A percentile compares a stretch with the other conserved stretches of the same genome.
These are phyloP conservation scores for Amphipyra tragopoginis DNA, from an alignment of 2,888 invertebrate genomes.

Conservation along the genomic window DNA sequence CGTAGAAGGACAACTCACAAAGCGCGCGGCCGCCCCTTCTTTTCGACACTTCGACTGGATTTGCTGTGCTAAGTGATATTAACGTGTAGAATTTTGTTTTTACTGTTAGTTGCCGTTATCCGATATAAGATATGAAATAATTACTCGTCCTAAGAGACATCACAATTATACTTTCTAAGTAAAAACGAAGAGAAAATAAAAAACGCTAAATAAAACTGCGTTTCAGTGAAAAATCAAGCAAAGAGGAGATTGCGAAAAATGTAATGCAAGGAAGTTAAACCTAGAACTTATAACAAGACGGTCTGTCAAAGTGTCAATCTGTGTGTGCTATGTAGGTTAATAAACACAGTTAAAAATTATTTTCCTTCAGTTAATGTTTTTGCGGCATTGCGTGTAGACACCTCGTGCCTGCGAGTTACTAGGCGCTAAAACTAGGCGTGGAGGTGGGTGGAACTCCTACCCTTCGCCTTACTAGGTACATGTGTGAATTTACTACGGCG, in stretches of 20 bases:
- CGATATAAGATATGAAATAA: background rate
- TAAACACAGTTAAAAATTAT: constrained; percentile 67
- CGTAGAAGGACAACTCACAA: too few relatives aligned
- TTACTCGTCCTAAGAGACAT: background rate
- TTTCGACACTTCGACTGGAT: too few relatives aligned
- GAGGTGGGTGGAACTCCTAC: constrained; percentile 78
- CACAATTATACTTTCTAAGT: background rate
- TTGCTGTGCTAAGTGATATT: too few relatives aligned
- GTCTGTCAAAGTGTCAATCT: constrained; percentile 28
- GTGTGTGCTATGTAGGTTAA: constrained; percentile 37
- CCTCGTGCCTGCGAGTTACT: constrained; percentile 77
- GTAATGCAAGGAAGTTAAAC: constrained; percentile 10
- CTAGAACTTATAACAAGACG: constrained; percentile 20
- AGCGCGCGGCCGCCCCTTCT: too few relatives aligned
- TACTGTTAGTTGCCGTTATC: too few relatives aligned
- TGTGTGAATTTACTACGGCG: constrained; percentile 88
- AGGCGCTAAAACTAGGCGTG: constrained; percentile 82
- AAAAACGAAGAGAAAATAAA: background rate
- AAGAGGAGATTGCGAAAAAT: constrained; percentile 2
- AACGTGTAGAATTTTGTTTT: too few relatives aligned
- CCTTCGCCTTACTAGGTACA: constrained; percentile 70
- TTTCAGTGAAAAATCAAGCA: constrained; percentile 22
- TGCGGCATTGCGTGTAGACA: constrained; percentile 84
- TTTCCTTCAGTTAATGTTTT: constrained; percentile 74
- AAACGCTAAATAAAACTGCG: background rate